Conservation (phyloP, 2,888 invertebrate genomes). For the Eupithecia subfuscata region DNA sequence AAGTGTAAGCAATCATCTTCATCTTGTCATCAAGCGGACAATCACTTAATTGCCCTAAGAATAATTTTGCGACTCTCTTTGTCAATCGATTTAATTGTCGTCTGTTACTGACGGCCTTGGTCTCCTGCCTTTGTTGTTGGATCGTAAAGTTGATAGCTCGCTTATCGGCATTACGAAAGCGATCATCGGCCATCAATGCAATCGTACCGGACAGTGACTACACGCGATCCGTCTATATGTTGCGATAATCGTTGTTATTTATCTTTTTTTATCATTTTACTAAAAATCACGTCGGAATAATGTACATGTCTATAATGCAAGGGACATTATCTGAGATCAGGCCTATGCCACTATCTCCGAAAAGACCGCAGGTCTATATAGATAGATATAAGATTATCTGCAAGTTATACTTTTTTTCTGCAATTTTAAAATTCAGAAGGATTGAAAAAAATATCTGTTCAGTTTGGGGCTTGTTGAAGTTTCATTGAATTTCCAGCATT, state of each 20-base stretch:
- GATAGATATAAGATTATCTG: too few species aligned
- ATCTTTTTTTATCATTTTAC: slow-evolving; percentile 17
- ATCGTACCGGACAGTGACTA: slow-evolving; percentile 49
- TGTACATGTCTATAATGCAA: not conserved
- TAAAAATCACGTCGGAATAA: not conserved
- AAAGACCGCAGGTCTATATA: not conserved
- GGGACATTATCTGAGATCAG: not conserved
- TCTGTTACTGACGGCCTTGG: slow-evolving; percentile 49
- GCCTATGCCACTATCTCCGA: not conserved
- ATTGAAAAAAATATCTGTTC: too few species aligned
- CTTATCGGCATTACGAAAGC: slow-evolving; percentile 63
- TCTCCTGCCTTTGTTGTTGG: slow-evolving; percentile 54
- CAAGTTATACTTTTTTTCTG: too few species aligned
- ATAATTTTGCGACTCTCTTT: slow-evolving; percentile 41
- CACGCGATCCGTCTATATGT: slow-evolving; percentile 38
- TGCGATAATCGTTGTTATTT: slow-evolving; percentile 35
- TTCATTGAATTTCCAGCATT: too few species aligned
- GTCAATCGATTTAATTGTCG: slow-evolving; percentile 42
- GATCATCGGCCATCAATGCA: slow-evolving; percentile 56
- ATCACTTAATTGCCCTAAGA: slow-evolving; percentile 21
- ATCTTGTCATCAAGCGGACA: slow-evolving; percentile 15
- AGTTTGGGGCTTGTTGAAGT: too few species aligned
- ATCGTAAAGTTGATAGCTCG: slow-evolving; percentile 52
- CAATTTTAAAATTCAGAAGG: too few species aligned
- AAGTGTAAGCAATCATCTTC: not conserved